Evolutionary conservation across 2,113 vertebrate species (phyloP).

Genomic region (Spizaetus ornatus): DNA sequence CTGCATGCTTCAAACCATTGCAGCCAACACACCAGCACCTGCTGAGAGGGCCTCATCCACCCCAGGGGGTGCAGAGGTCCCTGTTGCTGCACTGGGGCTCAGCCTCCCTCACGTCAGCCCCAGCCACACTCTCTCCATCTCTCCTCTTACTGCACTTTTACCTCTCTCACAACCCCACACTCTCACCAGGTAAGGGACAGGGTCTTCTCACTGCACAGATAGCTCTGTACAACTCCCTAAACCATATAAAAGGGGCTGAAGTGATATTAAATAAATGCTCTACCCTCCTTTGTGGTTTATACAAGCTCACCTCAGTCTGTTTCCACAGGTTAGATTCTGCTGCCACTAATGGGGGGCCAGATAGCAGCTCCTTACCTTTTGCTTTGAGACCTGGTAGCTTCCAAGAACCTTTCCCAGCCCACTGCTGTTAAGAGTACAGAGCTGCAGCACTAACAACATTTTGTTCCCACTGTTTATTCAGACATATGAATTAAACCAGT

Average conservation of each 20-base stretch:
- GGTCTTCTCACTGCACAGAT: rapidly evolving
- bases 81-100: rapidly evolving
- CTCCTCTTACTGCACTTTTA: rapidly evolving
- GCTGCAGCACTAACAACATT: not conserved
- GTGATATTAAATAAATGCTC: rapidly evolving
- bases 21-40: not conserved
- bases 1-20: too few relatives aligned
- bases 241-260: rapidly evolving
- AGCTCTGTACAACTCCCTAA: not conserved
- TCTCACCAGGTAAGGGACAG: rapidly evolving
- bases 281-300: not conserved
- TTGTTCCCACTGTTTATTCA: conserved; percentile 12
- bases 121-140: rapidly evolving
- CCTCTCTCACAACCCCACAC: rapidly evolving
- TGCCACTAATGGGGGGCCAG: rapidly evolving
- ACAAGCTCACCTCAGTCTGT: rapidly evolving
- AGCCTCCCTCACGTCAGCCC: rapidly evolving
- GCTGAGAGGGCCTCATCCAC: rapidly evolving
- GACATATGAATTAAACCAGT: not conserved
- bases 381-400: not conserved
- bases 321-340: not conserved
- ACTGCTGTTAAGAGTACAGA: rapidly evolving
- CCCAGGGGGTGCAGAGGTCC: not conserved
- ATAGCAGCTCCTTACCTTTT: not conserved
- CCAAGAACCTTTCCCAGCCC: not conserved